phyloP scores from a whole-genome alignment of 2,888 invertebrate species.

The Clunio marinus region DNA sequence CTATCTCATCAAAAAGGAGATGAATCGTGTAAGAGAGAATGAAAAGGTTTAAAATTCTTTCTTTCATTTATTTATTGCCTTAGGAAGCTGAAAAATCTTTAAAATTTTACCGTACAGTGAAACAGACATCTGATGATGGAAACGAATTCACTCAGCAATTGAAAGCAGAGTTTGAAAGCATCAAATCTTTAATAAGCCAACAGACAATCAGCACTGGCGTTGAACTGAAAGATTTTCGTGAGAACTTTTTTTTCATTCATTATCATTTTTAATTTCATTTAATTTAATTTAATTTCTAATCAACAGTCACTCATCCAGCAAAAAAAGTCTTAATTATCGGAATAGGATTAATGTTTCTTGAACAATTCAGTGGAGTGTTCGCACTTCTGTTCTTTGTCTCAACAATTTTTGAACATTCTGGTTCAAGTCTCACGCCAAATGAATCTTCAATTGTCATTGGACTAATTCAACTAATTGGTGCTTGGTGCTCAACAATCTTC shows the following conservation, averaged over 20 bases:
- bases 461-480: constrained; percentile 12
- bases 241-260: neutral
- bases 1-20: neutral
- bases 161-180: constrained; percentile 13
- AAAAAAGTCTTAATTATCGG: constrained; percentile 10
- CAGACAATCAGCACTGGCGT: neutral
- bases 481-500: neutral
- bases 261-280: neutral
- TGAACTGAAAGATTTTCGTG: neutral
- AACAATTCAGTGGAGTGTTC: constrained; percentile 45
- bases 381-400: constrained; percentile 50
- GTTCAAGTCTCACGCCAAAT: constrained; percentile 47
- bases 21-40: constrained; percentile 1
- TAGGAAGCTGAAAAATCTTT: neutral
- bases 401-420: constrained; percentile 47
- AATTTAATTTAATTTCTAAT: too few species aligned
- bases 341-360: constrained; percentile 1
- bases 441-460: constrained; percentile 40
- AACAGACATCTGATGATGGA: too few species aligned
- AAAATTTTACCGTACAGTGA: neutral
- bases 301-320: neutral
- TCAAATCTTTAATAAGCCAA: neutral
- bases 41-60: neutral
- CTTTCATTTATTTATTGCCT: neutral
- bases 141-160: neutral